phyloP scores from a whole-genome alignment of 2,113 vertebrate genomes.

The Eublepharis macularius region DNA sequence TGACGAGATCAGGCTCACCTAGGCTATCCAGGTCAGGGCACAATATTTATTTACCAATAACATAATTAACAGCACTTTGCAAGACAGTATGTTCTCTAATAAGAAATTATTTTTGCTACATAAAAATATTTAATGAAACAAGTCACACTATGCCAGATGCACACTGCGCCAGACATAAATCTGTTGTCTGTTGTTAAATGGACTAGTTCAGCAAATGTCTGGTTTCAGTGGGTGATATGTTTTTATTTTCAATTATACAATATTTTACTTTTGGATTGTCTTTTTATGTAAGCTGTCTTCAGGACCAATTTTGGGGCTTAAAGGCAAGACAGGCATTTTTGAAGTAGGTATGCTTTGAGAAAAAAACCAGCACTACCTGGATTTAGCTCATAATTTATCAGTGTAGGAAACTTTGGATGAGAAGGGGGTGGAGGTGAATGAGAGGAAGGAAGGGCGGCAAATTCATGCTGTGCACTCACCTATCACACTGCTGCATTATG shows the following conservation, averaged over 20 bases:
- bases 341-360: neutral
- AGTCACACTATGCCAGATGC: neutral
- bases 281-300: neutral
- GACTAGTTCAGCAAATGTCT: neutral
- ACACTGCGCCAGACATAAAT: neutral
- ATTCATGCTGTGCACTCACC: conserved; percentile 67
- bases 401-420: neutral
- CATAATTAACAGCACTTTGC: too few species aligned
- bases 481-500: conserved; percentile 98
- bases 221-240: neutral
- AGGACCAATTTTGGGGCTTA: neutral
- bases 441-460: neutral
- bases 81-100: neutral
- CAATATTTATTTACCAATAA: too few species aligned
- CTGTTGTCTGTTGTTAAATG: neutral
- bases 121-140: neutral
- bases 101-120: neutral
- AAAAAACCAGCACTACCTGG: neutral
- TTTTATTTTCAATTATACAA: neutral
- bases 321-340: neutral
- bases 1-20: too few species aligned
- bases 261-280: neutral
- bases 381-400: neutral
- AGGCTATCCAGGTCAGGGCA: too few species aligned
- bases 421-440: neutral